Conservation (phyloP, 2,797 vertebrate genomes). For the Alauda arvensis region DNA sequence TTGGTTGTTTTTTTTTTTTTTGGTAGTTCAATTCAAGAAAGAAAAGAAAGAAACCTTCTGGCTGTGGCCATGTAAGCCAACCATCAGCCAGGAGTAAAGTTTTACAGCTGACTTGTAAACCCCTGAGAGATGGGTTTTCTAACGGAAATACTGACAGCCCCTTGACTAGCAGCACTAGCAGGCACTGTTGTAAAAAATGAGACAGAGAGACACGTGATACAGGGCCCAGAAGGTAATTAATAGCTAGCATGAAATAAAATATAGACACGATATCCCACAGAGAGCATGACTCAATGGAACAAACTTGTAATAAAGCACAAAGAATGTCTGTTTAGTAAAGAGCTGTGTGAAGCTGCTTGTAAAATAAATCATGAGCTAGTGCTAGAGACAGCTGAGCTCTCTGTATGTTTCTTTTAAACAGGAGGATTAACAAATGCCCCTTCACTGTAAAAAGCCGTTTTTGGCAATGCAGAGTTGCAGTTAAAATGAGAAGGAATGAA, state of each 20-base stretch:
- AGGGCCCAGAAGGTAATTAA: conserved; percentile 75
- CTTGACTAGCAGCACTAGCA: conserved; percentile 59
- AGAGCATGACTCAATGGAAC: conserved; percentile 74
- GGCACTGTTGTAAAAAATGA: conserved; percentile 69
- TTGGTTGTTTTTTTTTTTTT: no score
- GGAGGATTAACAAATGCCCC: conserved; percentile 35
- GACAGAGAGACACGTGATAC: conserved; percentile 63
- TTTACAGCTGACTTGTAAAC: conserved; percentile 65
- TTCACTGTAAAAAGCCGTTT: conserved; percentile 48
- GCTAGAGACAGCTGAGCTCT: conserved; percentile 43
- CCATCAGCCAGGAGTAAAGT: conserved; percentile 43
- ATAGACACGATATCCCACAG: conserved; percentile 55
- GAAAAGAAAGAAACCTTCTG: conserved; percentile 20
- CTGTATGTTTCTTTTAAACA: conserved; percentile 62
- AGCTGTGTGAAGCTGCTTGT: conserved; percentile 62
- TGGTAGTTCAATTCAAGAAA: neutral
- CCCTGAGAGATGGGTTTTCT: conserved; percentile 64
- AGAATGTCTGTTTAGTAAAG: conserved; percentile 66
- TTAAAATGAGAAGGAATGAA: conserved; percentile 41
- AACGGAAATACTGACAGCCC: conserved; percentile 73
- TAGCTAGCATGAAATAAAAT: conserved; percentile 70
- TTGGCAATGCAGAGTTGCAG: conserved; percentile 36
- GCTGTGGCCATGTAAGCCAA: conserved; percentile 27
- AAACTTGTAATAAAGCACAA: conserved; percentile 74
- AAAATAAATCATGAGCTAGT: conserved; percentile 70